A percentile compares a stretch with the other conserved stretches of the same genome.
These are phyloP conservation scores for Myripristis jacobus DNA, from an alignment of 2,797 vertebrate genomes.

Conservation along the genomic window DNA sequence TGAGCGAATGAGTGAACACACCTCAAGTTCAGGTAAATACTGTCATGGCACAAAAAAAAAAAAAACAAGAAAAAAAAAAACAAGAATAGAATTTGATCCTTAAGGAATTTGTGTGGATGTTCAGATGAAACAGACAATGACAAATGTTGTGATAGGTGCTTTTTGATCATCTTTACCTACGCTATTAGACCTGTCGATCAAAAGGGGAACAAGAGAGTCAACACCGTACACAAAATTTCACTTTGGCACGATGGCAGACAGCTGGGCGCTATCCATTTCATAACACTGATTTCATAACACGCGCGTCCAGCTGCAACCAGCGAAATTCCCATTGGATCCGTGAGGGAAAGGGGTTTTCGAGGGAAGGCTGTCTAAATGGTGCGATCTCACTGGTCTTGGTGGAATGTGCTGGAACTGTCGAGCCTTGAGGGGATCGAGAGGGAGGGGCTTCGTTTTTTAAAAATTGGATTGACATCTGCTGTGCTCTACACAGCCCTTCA, in stretches of 20 bases:
- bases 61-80: too few species aligned
- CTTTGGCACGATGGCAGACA: constrained; percentile 57
- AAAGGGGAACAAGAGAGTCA: constrained; percentile 42
- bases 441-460: constrained; percentile 47
- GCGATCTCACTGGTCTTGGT: constrained; percentile 51
- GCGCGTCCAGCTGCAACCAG: constrained; percentile 45
- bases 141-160: constrained; percentile 20
- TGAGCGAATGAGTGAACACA: constrained; percentile 31
- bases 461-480: constrained; percentile 71
- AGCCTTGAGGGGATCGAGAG: constrained; percentile 27
- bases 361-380: constrained; percentile 40
- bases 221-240: constrained; percentile 44
- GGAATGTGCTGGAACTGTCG: constrained; percentile 34
- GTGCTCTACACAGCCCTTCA: constrained; percentile 83
- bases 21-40: constrained; percentile 68
- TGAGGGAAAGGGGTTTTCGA: constrained; percentile 26
- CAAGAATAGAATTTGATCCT: constrained; percentile 46
- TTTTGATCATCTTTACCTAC: constrained; percentile 9
- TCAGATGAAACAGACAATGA: constrained; percentile 29
- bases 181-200: constrained; percentile 23
- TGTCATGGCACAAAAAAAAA: constrained; percentile 47
- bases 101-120: constrained; percentile 38
- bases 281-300: constrained; percentile 35
- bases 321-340: constrained; percentile 33
- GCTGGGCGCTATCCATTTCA: constrained; percentile 44